Conservation (phyloP, 2,797 vertebrate species). For the Carcharodon carcharias region DNA sequence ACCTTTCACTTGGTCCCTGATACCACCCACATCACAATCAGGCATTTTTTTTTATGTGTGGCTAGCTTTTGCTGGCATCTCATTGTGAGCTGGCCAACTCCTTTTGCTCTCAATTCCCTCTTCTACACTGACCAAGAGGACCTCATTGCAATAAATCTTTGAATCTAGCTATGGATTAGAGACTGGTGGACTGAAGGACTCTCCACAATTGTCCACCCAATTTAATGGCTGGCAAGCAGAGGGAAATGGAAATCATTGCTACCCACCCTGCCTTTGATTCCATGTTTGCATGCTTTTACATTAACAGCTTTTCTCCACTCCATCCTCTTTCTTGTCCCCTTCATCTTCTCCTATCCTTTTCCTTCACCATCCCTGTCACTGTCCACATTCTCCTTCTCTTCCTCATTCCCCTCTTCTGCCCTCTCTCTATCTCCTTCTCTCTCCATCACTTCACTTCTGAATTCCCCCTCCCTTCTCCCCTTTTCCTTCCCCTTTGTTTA, state of each 20-base stretch:
- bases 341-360: neutral
- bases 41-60: neutral
- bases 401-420: neutral
- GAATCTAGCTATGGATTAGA: neutral
- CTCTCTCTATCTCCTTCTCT: neutral
- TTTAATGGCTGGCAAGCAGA: neutral
- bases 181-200: neutral
- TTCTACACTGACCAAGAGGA: neutral
- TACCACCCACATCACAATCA: neutral
- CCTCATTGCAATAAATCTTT: neutral
- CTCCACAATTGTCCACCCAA: neutral
- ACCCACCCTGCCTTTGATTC: neutral
- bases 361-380: neutral
- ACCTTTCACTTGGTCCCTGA: neutral
- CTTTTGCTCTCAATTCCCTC: neutral
- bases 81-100: neutral
- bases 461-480: neutral
- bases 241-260: neutral
- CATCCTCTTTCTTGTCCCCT: neutral
- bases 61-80: neutral
- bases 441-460: neutral
- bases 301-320: neutral
- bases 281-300: neutral
- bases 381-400: too few relatives aligned
- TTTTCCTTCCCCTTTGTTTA: neutral